Base-by-base conservation (phyloP, 2,888 invertebrate species). In the Mamestra brassicae region DNA sequence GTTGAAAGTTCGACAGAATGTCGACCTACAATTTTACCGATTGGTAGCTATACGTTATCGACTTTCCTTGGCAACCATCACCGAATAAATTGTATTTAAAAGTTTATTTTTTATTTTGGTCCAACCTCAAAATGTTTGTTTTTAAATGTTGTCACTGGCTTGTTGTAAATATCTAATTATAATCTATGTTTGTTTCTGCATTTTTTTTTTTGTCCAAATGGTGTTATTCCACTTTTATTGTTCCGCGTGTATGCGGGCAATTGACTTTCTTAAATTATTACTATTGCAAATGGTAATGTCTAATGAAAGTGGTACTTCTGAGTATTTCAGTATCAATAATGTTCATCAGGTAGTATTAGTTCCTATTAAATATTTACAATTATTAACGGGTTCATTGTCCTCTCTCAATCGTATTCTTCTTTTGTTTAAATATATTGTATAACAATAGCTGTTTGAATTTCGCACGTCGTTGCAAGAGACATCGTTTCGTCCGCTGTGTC, bases 1-100 rank as follows among this genome's bases (percentile, higher is more conserved):
- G 82, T 87, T 86, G 83, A 87, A 87, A 85, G 84, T 83, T 81
- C 80, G 84, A 82, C 85, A 75, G 76, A 82, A 80, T 76, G 84
- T 83, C 84, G 87, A 84, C 88, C 89, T 80, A 89, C 85, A 87
- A 88, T 81, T 80, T 84, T 84, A 75, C 74, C 71, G 84, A 86
- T 88, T 78, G 68, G 84, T 84, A 81, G 86, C 81, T 76, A 54
- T 80, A 84, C 66, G 76, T 86, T 86, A 87, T 85, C 80, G 67
- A 67, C 80, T 80, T 85, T 74, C 86, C 83, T 88, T 87, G 88
- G 86, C 85, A 88, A 83, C 78, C 69, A 71, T 70, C 77, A 71
- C 63, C 62, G 7, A 71, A 85, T 87, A 87, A 87, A 86, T 87
- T 83, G 70, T 71, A 67, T 81, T 80, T 50, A 69, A 79, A 83